Conservation (phyloP, 2,888 invertebrate species). For the Sarcophaga variegata region DNA sequence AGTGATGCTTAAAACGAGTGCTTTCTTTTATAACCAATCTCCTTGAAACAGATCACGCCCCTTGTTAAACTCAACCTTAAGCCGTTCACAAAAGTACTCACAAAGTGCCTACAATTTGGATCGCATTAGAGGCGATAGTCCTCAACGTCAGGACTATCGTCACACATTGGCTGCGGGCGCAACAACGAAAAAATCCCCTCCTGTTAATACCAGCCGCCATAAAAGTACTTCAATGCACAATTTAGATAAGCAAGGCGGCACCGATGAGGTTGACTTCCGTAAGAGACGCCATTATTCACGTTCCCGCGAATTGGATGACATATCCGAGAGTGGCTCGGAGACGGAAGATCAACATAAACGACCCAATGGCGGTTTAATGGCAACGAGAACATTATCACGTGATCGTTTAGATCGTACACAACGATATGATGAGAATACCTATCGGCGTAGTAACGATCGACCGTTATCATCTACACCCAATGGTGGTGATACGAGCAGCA, state of each 20-base stretch:
- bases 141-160: slow-evolving; percentile 74
- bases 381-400: slow-evolving; percentile 74
- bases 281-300: slow-evolving; percentile 81
- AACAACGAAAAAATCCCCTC: slow-evolving; percentile 45
- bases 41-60: slow-evolving; percentile 74
- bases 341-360: slow-evolving; percentile 79
- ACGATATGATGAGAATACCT: slow-evolving; percentile 75
- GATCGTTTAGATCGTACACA: slow-evolving; percentile 74
- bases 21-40: not conserved
- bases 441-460: slow-evolving; percentile 74
- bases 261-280: slow-evolving; percentile 79
- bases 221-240: slow-evolving; percentile 81
- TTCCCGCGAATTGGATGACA: slow-evolving; percentile 82
- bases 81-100: slow-evolving; percentile 79
- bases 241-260: slow-evolving; percentile 77
- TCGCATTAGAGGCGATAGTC: slow-evolving; percentile 74
- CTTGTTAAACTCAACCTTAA: slow-evolving; percentile 72
- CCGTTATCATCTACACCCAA: slow-evolving; percentile 69
- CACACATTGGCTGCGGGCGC: slow-evolving; percentile 73
- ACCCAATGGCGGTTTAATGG: slow-evolving; percentile 69
- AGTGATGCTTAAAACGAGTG: not conserved
- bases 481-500: slow-evolving; percentile 63
- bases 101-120: slow-evolving; percentile 81
- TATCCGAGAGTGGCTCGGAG: slow-evolving; percentile 82
- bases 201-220: slow-evolving; percentile 72